Evolutionary conservation across 2,888 invertebrate genomes (phyloP).

Genomic region (Hydrotaea diabolus): DNA sequence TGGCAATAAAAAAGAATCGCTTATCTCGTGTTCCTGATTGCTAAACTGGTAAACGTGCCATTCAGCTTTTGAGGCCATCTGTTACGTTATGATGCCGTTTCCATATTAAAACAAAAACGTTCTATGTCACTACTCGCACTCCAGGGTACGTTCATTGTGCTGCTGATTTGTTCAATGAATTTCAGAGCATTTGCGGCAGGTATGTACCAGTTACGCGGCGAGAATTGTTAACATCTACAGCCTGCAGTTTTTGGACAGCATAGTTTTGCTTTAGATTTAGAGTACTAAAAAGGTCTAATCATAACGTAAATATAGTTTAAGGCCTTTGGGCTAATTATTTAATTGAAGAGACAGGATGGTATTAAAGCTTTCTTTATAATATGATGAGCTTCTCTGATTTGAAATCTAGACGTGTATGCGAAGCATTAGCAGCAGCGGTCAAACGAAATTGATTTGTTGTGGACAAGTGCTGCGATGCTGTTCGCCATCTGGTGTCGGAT

Average conservation of each 20-base stretch:
- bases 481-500: too few species aligned
- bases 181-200: conserved; percentile 22
- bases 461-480: too few species aligned
- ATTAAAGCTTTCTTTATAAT: too few species aligned
- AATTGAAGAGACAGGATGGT: too few species aligned
- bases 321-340: conserved; percentile 18
- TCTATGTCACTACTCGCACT: not conserved
- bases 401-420: too few species aligned
- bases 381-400: too few species aligned
- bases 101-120: conserved; percentile 31
- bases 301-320: conserved; percentile 27
- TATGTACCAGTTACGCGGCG: not conserved
- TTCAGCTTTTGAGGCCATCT: conserved; percentile 36
- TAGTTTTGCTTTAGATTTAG: not conserved
- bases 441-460: too few species aligned
- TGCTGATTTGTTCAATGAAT: conserved; percentile 50
- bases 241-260: conserved; percentile 21
- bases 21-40: conserved; percentile 46
- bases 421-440: too few species aligned
- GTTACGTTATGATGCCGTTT: conserved; percentile 42
- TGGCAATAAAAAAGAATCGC: conserved; percentile 16
- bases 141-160: conserved; percentile 3
- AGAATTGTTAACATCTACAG: conserved; percentile 29
- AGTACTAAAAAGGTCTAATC: not conserved
- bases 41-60: conserved; percentile 18